These are phyloP conservation scores for Lepidothrix coronata DNA, from an alignment of 2,113 vertebrate species.

Conservation along the genomic window DNA sequence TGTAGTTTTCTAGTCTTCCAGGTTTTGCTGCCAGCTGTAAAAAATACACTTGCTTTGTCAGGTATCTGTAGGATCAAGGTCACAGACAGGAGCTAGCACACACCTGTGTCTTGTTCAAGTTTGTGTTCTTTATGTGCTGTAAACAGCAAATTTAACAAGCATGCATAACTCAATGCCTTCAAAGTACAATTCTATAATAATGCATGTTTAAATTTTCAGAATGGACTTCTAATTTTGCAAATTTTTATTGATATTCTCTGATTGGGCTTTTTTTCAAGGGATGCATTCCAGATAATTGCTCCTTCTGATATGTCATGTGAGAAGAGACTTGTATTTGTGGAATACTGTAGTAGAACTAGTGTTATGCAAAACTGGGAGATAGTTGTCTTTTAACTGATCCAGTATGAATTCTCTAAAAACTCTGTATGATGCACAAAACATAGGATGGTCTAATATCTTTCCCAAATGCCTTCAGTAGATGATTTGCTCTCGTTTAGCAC, in stretches of 20 bases:
- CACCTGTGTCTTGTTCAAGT: not conserved
- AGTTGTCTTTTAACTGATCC: not conserved
- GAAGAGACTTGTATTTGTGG: not conserved
- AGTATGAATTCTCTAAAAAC: not conserved
- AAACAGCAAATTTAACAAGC: not conserved
- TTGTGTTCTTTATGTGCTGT: not conserved
- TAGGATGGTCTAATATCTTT: not conserved
- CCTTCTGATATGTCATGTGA: not conserved
- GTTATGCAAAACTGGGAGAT: not conserved
- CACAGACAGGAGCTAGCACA: not conserved
- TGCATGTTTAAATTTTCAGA: not conserved
- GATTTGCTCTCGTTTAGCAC: not conserved
- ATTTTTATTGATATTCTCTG: not conserved
- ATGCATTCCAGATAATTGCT: not conserved
- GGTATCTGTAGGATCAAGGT: not conserved
- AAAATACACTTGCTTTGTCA: not conserved
- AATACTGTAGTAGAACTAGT: not conserved
- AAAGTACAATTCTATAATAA: not conserved
- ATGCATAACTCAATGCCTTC: not conserved
- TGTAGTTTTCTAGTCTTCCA: not conserved
- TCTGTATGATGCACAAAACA: not conserved
- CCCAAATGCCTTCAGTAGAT: not conserved
- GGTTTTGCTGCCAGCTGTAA: not conserved
- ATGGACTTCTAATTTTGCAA: not conserved
- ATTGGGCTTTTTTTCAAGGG: not conserved